Evolutionary conservation across 2,113 vertebrate species (phyloP), one percentile per base, ranked within the genome.

Genomic region (Peromyscus maniculatus): DNA sequence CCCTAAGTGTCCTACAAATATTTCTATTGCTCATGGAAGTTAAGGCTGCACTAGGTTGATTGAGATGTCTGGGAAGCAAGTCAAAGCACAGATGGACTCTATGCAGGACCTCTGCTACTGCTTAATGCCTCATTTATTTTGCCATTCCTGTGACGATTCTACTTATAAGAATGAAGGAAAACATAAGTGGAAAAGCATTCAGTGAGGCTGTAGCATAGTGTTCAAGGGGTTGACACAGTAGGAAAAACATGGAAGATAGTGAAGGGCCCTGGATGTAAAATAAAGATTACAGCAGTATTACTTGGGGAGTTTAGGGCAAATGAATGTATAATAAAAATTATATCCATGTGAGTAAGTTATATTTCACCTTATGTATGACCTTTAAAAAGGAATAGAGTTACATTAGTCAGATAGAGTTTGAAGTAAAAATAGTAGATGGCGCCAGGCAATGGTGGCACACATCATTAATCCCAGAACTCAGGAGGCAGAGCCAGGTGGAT

Each of bases 311-410:
- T 7, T 8, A 15, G 3, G 16, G 4, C 26, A 7, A 26, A 43
- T 66, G 49, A 82, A 59, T 62, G 52, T 1, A 74, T 67, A 22
- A 64, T 13, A 79, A 77, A 39, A 75, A 31, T 59, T 64, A 21
- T 75, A 19, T 67, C 1, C 26, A 36, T 6, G 16, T 57, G 67
- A 87, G 5, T 89, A 15, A 71, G 57, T 91, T 39, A 1, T 33
- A 89, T 92, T 59, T 46, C 13, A 69, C 13, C 9, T 91, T 62
- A 33, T 28, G 19, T 72, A 78, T 94, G 74, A 94, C 26, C 80
- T 95, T 59, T 91, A 33, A 52, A 46, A 66, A 43, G 72, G 62
- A 17, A 6, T 55, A 89, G 91, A 93, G 28, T 87, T 46, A 89
- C 69, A 78, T n/a, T 79, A 89, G 5, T n/a, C 26, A 90, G 12